Evolutionary conservation across 2,888 invertebrate genomes (phyloP), one percentile per base, ranked within the genome.

Genomic region (Hyles lineata): DNA sequence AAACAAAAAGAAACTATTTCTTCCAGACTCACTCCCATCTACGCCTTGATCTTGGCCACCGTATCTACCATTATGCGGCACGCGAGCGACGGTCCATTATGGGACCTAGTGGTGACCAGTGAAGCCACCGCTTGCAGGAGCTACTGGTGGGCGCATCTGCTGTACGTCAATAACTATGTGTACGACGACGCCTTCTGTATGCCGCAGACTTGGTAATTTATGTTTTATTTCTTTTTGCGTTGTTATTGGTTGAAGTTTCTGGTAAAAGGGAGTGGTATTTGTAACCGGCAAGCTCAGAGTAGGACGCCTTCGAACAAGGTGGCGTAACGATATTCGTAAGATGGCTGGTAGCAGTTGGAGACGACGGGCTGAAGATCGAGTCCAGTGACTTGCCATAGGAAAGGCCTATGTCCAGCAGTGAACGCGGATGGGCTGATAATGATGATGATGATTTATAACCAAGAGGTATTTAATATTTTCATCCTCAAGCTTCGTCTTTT

Each of bases 91-190:
- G 95, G 95, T 0, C 94, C 95, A 0, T 69, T 94, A 74, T 95
- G 94, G 94, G 79, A 79, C 7, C 77, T 84, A 59, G 78, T 90
- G 70, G 91, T 93, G 75, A 81, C 72, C 17, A 82, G 81, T 8
- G 94, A 95, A 77, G 79, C 90, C 0, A 60, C 61, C 2, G 88
- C 89, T 59, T 95, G 95, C 76, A 80, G 93, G 0, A 85, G 82
- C 55, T 92, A 92, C 83, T 95, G 93, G 94, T 95, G 95, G 95
- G 86, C 91, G 0, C 93, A 94, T 76, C 62, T 95, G 29, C 82
- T 95, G 4, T 94, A 91, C 76, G 72, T 95, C 82, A 94, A 95
- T 83, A 95, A 95, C 81, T 94, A 95, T 73, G 77, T 92, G 60
- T 90, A 88, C 23, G 79, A 84, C 0, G 88, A 92, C 63, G 83